Conservation (phyloP, 2,797 vertebrate species). For the Otus scops region DNA sequence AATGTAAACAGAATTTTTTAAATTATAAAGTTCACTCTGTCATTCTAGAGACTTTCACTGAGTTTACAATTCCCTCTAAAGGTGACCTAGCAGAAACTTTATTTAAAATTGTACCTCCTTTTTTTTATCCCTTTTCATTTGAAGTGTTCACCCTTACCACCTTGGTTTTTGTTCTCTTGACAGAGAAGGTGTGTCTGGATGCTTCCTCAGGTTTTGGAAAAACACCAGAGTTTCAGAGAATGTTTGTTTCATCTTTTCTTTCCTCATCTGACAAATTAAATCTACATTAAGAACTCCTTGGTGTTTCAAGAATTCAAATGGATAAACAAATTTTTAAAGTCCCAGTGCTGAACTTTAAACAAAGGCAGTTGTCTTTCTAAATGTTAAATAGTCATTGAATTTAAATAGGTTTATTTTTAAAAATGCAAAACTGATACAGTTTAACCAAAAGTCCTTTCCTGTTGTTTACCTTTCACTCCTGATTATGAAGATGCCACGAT, state of each 20-base stretch:
- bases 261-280: background rate
- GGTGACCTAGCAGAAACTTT: background rate
- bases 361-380: background rate
- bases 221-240: background rate
- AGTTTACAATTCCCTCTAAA: background rate
- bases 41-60: background rate
- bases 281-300: background rate
- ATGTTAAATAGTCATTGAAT: conserved; percentile 2
- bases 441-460: background rate
- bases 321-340: background rate
- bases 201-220: background rate
- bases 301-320: background rate
- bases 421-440: background rate
- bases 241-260: background rate
- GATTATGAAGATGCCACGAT: background rate
- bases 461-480: background rate
- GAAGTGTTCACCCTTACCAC: background rate
- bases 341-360: background rate
- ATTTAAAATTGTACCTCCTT: background rate
- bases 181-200: background rate
- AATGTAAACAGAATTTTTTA: background rate
- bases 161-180: background rate
- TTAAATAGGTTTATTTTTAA: background rate
- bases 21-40: background rate
- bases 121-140: background rate